Evolutionary conservation across 2,888 invertebrate genomes (phyloP).

Genomic region (Argyresthia goedartella): DNA sequence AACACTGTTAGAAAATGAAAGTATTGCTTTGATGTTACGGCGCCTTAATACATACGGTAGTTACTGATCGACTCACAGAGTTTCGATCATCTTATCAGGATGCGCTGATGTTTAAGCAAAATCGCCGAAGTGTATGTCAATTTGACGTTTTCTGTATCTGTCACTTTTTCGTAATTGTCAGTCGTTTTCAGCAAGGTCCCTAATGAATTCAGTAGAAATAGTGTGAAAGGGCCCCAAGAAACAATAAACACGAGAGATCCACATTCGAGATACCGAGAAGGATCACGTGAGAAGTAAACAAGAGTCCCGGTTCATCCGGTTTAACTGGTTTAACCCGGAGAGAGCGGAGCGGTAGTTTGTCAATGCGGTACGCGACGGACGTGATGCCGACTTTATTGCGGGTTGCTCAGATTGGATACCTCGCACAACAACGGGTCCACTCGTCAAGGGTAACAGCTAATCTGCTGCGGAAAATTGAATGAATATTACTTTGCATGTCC

Average conservation of each 20-base stretch:
- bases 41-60: no score
- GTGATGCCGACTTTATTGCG: slow-evolving; percentile 53
- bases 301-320: no score
- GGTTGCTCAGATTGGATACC: slow-evolving; percentile 43
- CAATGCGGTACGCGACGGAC: slow-evolving; percentile 36
- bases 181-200: no score
- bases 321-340: no score
- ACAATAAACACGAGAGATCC: slow-evolving; percentile 14
- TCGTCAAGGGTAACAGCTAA: slow-evolving; percentile 2
- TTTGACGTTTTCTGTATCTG: no score
- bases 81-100: no score
- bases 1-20: no score
- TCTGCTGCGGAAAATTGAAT: background rate
- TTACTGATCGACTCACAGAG: no score
- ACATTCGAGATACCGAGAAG: background rate
- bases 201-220: background rate
- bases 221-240: slow-evolving; percentile 6
- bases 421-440: slow-evolving; percentile 12
- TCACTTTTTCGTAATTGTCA: no score
- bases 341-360: slow-evolving; percentile 26
- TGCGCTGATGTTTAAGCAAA: no score
- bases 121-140: no score
- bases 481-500: background rate
- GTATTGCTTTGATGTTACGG: no score
- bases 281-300: slow-evolving; percentile 10